Evolutionary conservation across 2,888 invertebrate genomes (phyloP).

Genomic region (Andrena chrysosceles): DNA sequence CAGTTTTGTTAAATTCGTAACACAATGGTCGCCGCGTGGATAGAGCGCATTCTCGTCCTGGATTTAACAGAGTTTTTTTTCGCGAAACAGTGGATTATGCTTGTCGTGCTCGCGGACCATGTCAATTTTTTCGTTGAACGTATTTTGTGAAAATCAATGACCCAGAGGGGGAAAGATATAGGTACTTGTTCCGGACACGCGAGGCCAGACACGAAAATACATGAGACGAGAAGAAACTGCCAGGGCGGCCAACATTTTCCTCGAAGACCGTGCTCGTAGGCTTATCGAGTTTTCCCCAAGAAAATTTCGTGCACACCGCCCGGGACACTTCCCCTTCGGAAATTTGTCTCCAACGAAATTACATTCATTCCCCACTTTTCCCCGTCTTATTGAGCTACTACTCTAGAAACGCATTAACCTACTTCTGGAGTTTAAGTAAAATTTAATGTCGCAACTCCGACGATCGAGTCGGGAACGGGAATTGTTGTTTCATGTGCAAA

Average conservation of each 20-base stretch:
- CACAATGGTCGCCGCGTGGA: too few relatives aligned
- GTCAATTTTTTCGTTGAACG: background rate
- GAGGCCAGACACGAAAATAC: background rate
- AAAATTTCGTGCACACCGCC: conserved; percentile 27
- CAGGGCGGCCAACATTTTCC: conserved; percentile 3
- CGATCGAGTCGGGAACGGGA: conserved; percentile 17
- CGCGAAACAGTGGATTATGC: background rate
- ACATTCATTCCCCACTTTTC: conserved; percentile 22
- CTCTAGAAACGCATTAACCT: conserved; percentile 52
- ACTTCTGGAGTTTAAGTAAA: conserved; percentile 57
- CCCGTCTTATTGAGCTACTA: conserved; percentile 32
- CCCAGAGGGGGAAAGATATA: background rate
- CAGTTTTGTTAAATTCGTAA: background rate
- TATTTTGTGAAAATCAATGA: conserved; percentile 30
- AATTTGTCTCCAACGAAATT: conserved; percentile 37
- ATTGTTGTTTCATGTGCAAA: conserved; percentile 44
- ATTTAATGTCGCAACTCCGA: conserved; percentile 47
- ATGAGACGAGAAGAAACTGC: background rate
- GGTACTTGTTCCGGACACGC: conserved; percentile 18
- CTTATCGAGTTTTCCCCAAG: conserved; percentile 12
- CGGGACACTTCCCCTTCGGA: conserved; percentile 20
- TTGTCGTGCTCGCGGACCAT: background rate
- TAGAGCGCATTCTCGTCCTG: too few relatives aligned
- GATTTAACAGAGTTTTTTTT: background rate
- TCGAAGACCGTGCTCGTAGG: conserved; percentile 27